These are phyloP conservation scores for Cantharis rufa DNA, from an alignment of 2,888 invertebrate genomes.

Conservation along the genomic window DNA sequence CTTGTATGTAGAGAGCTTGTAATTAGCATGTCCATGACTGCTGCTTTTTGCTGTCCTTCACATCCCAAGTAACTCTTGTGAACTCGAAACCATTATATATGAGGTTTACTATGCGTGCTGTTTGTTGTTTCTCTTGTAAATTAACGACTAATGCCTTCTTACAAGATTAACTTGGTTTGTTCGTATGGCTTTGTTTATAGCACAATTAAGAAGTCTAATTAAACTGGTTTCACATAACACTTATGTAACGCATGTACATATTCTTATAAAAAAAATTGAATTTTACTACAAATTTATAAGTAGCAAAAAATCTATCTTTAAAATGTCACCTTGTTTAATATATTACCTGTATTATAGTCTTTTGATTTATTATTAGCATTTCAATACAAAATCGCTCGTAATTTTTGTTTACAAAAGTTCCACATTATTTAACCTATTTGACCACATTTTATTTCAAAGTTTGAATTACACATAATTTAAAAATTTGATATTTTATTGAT, in stretches of 20 bases:
- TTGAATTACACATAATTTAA: no score
- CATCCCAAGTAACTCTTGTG: constrained; percentile 45
- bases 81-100: constrained; percentile 48
- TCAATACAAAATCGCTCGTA: not conserved
- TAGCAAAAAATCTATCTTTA: not conserved
- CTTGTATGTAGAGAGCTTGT: constrained; percentile 57
- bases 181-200: constrained; percentile 30
- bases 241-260: constrained; percentile 13
- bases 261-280: constrained; percentile 14
- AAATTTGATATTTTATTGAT: no score
- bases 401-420: no score
- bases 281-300: not conserved
- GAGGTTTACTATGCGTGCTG: constrained; percentile 38
- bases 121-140: constrained; percentile 35
- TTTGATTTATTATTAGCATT: not conserved
- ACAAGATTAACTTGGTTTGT: constrained; percentile 29
- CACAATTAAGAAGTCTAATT: constrained; percentile 25
- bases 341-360: no score
- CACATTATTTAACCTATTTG: no score
- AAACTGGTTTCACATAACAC: constrained; percentile 26
- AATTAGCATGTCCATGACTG: constrained; percentile 58
- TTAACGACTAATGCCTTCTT: constrained; percentile 28
- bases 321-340: not conserved
- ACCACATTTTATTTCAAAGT: no score
- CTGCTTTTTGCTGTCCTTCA: constrained; percentile 53